Evolutionary conservation across 2,797 vertebrate genomes (phyloP), one percentile per base, ranked within the genome.

Genomic region (Esox masquinongy): DNA sequence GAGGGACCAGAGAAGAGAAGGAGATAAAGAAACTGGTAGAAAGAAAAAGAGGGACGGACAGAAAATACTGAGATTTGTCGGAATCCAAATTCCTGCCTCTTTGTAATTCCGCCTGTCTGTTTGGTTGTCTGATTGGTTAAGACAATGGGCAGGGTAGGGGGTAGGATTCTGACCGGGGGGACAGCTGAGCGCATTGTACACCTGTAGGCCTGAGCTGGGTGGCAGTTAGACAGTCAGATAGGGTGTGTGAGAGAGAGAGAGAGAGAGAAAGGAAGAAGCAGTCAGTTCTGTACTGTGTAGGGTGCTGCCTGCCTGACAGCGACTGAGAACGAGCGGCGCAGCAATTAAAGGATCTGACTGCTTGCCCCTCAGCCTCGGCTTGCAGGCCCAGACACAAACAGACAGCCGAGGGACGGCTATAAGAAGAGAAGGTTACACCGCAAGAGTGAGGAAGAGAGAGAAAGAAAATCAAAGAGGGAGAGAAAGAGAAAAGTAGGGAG

Each of bases 111-210:
- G 14, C 31, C 19, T n/a, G 29, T 43, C 53, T 70, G 63, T 68
- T 59, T 49, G 31, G 88, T 88, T 91, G 76, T 47, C 59, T 74
- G 77, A 73, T 70, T 74, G 77, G 78, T 87, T 87, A 79, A 74
- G 17, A 43, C 80, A 24, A 89, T 88, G 92, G 76, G 53, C 63
- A 74, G 75, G 77, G 80, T 70, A 80, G 79, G 85, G 81, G 82
- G 84, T 80, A 79, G 83, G 79, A 82, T 86, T 89, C 83, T 83
- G 87, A 84, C 86, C 85, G 81, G 80, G 83, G 82, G 80, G 84
- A 81, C 77, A 84, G 83, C 86, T 86, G 87, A 90, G 83, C 75
- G 81, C 79, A 73, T 73, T 84, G 74, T 76, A 82, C 80, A 77
- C 76, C 76, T 69, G 79, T 80, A 75, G 64, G 81, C 72, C 78